Base-by-base conservation (phyloP, 2,888 invertebrate species). In the Thelaira solivaga region DNA sequence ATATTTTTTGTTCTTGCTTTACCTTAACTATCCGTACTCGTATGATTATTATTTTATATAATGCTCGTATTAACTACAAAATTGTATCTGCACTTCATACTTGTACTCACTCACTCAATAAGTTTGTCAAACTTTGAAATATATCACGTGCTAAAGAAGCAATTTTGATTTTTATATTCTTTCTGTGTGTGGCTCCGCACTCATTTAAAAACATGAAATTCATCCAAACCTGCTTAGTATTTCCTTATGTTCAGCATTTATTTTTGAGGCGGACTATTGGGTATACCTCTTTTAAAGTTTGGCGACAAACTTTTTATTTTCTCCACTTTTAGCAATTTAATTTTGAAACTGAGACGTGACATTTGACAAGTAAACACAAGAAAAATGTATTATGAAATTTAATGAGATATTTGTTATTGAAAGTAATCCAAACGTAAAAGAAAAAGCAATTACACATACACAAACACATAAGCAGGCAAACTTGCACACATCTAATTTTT, bases 101-200 rank as follows among this genome's bases (percentile, higher is more conserved):
- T 24, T 43, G 29, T 39, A 47, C 47, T 68, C 22, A 39, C 39
- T 49, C 24, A 47, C 36, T 65, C 65, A 47, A 62, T 62, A 67
- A 73, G 61, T 77, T 77, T 67, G 61, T 62, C 49, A 77, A 76
- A 72, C 47, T 68, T 77, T 68, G 67, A 78, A 80, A 76, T 81
- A 76, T 77, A 74, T 80, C 81, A 81, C 80, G 81, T 81, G 76
- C 80, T 64, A 78, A 80, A 76, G 80, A 80, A 81, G 81, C 81
- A 81, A 81, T 81, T 80, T 80, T 68, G 62, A 71, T 69, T 80
- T 81, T 80, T 78, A 78, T 80, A 61, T 67, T 61, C 65, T 26
- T 36, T 16, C 26, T 51, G 16, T 57, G 31, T 26, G 11, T 26
- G 26, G 26, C 4, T 26, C 26, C 26, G 26, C 26, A 26, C 26